Base-by-base conservation (phyloP, 2,113 vertebrate genomes). In the Dipodomys ordii region DNA sequence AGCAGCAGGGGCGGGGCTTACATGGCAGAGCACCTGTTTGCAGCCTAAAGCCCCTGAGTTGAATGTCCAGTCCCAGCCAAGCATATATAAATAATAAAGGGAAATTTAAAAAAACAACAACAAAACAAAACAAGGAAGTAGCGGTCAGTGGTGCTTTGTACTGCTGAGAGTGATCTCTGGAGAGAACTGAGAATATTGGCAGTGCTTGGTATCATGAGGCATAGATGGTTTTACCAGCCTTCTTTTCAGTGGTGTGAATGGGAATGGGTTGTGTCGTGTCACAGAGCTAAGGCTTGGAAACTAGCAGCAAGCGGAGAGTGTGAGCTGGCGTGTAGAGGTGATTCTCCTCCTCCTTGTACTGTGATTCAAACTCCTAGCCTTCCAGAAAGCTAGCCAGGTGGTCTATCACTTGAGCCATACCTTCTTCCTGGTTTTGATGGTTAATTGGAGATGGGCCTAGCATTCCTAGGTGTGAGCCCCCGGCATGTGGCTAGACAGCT, bases 151-250 rank as follows among this genome's bases (percentile, higher is more conserved):
- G 23, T 83, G 60, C 68, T 19, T 5, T 16, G 13, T 39, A 6
- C 25, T 57, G 73, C 25, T n/a, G n/a, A 71, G 49, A 62, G 64
- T 60, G 71, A n/a, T 23, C 28, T 35, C 18, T 6, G 6, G 46
- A 20, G 46, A 92, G 87, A 96, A 90, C 28, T 2, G 90, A 95
- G 82, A 94, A 74, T 49, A 28, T 7, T 53, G 65, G 32, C 69
- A 8, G 5, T 79, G 67, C 23, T 85, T 69, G 73, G 49, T 81
- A 68, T 90, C 79, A 84, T 30, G 20, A 65, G 87, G 49, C 79
- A 13, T 0, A 0, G 35, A 69, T 73, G 23, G 28, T 92, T 94
- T 92, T 68, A 49, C 30, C 7, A 87, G 62, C 9, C 25, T 25
- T 62, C 3, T 74, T 46, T 7, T 87, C 25, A 84, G 18, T 13